A percentile compares a stretch with the other conserved stretches of the same genome.
phyloP scores from a whole-genome alignment of 2,113 vertebrate species.

The Boulengeromyrus knoepffleri region DNA sequence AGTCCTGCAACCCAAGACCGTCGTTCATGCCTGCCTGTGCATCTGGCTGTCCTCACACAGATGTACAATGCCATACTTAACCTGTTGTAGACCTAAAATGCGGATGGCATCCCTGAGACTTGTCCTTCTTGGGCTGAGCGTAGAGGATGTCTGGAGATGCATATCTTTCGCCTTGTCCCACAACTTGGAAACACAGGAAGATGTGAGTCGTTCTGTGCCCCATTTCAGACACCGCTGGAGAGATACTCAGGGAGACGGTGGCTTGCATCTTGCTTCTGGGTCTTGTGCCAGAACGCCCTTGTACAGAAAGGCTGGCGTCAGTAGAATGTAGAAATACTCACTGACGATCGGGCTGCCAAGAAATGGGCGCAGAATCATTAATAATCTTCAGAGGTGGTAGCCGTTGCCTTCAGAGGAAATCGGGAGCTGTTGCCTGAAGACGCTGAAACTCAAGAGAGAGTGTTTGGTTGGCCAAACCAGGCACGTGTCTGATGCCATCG shows the following conservation, averaged over 20 bases:
- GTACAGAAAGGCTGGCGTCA: slow-evolving; percentile 12
- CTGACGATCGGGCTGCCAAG: not conserved
- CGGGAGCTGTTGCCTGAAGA: not conserved
- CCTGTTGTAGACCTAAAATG: slow-evolving; percentile 67
- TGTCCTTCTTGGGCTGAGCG: not conserved
- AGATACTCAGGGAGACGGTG: not conserved
- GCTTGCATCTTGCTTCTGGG: not conserved
- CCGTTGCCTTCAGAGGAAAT: not conserved
- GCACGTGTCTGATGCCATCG: not conserved
- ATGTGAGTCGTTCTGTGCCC: not conserved
- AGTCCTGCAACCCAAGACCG: slow-evolving; percentile 95
- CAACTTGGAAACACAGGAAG: not conserved
- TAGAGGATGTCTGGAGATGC: not conserved
- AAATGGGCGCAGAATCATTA: not conserved
- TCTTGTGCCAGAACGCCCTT: slow-evolving; percentile 9
- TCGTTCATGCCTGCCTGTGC: slow-evolving; percentile 95
- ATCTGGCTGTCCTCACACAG: slow-evolving; percentile 94
- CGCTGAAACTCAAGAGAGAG: not conserved
- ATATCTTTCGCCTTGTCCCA: not conserved
- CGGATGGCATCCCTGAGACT: slow-evolving; percentile 20
- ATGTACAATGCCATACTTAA: slow-evolving; percentile 98
- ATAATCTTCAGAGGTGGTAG: not conserved
- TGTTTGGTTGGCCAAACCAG: not conserved
- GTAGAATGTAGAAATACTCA: not conserved
- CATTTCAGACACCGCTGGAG: not conserved